These are phyloP conservation scores for Drosophila subquinaria DNA, from an alignment of 2,888 invertebrate species.

Conservation along the genomic window DNA sequence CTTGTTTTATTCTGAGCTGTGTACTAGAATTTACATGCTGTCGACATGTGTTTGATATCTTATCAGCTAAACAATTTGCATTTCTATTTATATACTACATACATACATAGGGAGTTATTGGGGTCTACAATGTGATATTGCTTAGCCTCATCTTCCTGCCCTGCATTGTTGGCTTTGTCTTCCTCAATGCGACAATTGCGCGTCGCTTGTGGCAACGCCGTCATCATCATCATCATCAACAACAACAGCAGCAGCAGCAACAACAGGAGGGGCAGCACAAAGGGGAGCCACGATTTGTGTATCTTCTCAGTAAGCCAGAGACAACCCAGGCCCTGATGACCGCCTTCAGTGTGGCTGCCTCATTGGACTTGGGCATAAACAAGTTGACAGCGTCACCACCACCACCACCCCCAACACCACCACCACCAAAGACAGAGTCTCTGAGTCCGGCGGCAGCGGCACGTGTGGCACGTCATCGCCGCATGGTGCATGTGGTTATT, in stretches of 20 bases:
- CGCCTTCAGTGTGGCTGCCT: conserved; percentile 59
- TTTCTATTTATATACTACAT: conserved; percentile 42
- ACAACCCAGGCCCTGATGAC: conserved; percentile 54
- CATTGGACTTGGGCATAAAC: conserved; percentile 26
- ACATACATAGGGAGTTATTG: conserved; percentile 65
- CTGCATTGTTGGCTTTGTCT: conserved; percentile 86
- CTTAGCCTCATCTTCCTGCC: conserved; percentile 86
- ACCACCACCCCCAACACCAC: neutral
- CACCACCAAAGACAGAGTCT: neutral
- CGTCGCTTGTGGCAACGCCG: conserved; percentile 86
- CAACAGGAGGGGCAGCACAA: conserved; percentile 10
- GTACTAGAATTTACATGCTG: conserved; percentile 22
- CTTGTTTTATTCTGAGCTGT: conserved; percentile 7
- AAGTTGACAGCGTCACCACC: conserved; percentile 1
- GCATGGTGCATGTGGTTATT: conserved; percentile 87
- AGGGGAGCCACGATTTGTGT: conserved; percentile 15
- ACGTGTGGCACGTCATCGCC: conserved; percentile 86
- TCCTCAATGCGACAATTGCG: conserved; percentile 86
- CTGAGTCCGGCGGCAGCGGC: conserved; percentile 55
- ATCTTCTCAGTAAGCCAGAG: conserved; percentile 43
- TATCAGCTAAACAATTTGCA: conserved; percentile 60
- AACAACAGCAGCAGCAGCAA: conserved; percentile 31
- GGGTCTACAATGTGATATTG: conserved; percentile 78
- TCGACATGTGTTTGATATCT: conserved; percentile 57
- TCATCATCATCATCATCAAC: conserved; percentile 55